Conservation (phyloP, 2,888 invertebrate genomes). For the Mechanitis messenoides region DNA sequence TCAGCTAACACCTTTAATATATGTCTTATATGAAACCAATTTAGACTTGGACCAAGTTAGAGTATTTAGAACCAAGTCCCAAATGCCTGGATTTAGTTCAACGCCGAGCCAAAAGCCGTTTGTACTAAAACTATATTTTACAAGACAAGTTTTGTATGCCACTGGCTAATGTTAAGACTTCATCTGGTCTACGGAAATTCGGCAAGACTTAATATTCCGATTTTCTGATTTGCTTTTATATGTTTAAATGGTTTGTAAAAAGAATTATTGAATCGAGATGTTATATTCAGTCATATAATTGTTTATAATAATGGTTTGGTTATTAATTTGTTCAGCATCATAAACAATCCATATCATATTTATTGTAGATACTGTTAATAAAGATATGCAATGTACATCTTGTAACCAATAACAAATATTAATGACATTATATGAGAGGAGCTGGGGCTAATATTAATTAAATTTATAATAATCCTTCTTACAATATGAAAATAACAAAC, state of each 20-base stretch:
- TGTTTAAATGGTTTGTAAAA: slow-evolving; percentile 14
- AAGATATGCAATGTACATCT: too few species aligned
- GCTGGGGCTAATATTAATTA: too few species aligned
- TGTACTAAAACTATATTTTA: slow-evolving; percentile 5
- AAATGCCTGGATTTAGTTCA: slow-evolving; percentile 4
- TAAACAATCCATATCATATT: too few species aligned
- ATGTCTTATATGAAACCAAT: slow-evolving; percentile 3
- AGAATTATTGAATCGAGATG: slow-evolving; percentile 3
- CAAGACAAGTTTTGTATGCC: slow-evolving; percentile 4
- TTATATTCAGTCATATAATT: too few species aligned
- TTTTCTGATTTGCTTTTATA: slow-evolving; percentile 7
- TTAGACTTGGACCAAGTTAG: not conserved
- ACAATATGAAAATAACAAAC: too few species aligned
- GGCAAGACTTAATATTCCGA: not conserved
- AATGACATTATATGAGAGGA: too few species aligned
- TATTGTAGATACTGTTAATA: too few species aligned
- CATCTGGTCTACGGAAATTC: slow-evolving; percentile 1
- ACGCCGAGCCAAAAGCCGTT: not conserved
- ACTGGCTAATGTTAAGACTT: not conserved
- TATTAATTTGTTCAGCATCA: too few species aligned
- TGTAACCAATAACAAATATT: too few species aligned
- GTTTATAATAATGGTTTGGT: too few species aligned
- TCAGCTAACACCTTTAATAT: slow-evolving; percentile 2
- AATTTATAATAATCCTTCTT: too few species aligned
- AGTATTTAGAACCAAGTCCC: slow-evolving; percentile 2